Evolutionary conservation across 2,888 invertebrate genomes (phyloP).

Genomic region (Ernsta delagoae): DNA sequence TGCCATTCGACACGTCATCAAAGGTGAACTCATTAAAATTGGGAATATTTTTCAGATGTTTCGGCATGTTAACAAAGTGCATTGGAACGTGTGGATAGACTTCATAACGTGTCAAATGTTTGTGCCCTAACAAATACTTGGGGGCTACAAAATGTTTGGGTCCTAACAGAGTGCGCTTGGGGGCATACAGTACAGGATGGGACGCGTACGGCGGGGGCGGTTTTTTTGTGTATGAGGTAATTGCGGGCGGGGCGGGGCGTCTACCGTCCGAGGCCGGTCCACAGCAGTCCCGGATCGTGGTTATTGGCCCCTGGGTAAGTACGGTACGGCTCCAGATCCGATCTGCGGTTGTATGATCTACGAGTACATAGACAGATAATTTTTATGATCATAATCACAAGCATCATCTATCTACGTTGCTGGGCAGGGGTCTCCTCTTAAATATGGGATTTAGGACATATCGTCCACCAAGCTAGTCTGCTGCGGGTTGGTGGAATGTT

Average conservation of each 20-base stretch:
- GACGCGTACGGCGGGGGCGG: background rate
- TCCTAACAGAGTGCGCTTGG: slow-evolving; percentile 10
- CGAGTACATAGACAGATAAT: slow-evolving; percentile 71
- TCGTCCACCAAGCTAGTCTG: too few species aligned
- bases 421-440: too few species aligned
- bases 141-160: background rate
- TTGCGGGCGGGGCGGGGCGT: slow-evolving; percentile 39
- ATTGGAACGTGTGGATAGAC: slow-evolving; percentile 8
- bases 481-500: too few species aligned
- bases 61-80: slow-evolving; percentile 28
- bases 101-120: slow-evolving; percentile 6
- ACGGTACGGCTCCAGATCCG: slow-evolving; percentile 82
- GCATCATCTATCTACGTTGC: too few species aligned
- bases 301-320: slow-evolving; percentile 82
- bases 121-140: background rate
- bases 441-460: too few species aligned
- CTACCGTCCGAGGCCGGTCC: slow-evolving; percentile 86
- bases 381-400: too few species aligned
- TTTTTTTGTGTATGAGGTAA: background rate
- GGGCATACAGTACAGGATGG: slow-evolving; percentile 9
- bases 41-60: slow-evolving; percentile 24
- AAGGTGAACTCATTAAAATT: slow-evolving; percentile 6
- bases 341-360: slow-evolving; percentile 86
- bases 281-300: slow-evolving; percentile 87
- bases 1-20: slow-evolving; percentile 5